Base-by-base conservation (phyloP, 2,888 invertebrate genomes). In the Leptopilina syphax region DNA sequence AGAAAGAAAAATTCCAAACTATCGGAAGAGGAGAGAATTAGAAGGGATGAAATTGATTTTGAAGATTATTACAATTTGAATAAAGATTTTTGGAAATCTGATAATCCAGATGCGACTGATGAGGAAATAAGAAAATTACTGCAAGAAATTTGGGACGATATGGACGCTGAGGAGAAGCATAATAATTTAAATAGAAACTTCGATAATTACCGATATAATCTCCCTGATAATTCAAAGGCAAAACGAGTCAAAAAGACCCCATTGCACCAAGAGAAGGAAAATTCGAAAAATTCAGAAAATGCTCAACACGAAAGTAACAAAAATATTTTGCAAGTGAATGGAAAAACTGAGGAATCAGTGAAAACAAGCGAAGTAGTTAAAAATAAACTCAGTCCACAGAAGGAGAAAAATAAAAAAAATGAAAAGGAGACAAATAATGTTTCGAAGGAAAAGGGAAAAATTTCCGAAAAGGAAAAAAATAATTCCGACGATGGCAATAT, bases 11-110 rank as follows among this genome's bases (percentile, higher is more conserved):
- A 13, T 12, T 10, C 50, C 12, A 73, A 73, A 54, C 13, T 73
- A 6, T 13, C 70, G 0, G 70, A 73, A 10, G 34, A 73, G 3
- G 70, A 73, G 18, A 73, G 24, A 57, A 73, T 12, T 1, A 73
- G 70, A 73, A 54, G 70, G 13, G 70, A 73, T 18, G 70, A 73
- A 24, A 34, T 73, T 0, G 83, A 82, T 79, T 84, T 84, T 82
- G 80, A 84, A 67, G 84, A 83, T 47, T 84, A 82, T 67, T 81
- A 63, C 65, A 81, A 84, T 77, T 80, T 82, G 77, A 83, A 81
- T 76, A 79, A 79, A 68, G 76, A 67, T 60, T 76, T 78, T 5
- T 76, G 81, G 50, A 81, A 80, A 79, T 76, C 79, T 13, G 80
- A 83, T 13, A 66, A 84, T 68, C 54, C 76, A n/a, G 81, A 83